Conservation (phyloP, 2,113 vertebrate genomes). For the Ochotona princeps region DNA sequence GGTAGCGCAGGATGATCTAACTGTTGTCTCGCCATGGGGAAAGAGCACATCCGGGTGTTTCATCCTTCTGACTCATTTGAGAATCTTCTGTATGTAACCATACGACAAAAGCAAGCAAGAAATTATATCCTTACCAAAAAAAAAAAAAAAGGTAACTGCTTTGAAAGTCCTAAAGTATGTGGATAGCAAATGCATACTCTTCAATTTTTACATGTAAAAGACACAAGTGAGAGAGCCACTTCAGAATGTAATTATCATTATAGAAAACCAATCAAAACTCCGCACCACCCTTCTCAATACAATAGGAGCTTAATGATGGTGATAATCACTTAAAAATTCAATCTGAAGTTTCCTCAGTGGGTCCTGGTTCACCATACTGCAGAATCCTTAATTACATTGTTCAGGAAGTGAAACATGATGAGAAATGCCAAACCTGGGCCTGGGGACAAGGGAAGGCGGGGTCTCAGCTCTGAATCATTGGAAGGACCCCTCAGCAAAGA, state of each 20-base stretch:
- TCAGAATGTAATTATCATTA: not conserved
- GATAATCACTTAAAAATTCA: not conserved
- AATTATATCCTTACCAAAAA: not conserved
- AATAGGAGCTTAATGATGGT: not conserved
- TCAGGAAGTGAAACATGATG: not conserved
- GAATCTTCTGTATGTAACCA: not conserved
- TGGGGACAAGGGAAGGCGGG: not conserved
- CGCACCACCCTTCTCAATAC: not conserved
- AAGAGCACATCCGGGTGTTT: not conserved
- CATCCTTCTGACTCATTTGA: not conserved
- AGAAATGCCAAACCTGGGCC: not conserved
- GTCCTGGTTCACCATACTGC: not conserved
- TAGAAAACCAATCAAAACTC: not conserved
- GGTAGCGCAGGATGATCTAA: not conserved
- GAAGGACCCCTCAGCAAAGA: not conserved
- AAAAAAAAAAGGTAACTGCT: slow-evolving; percentile 6
- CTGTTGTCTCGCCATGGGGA: fast-evolving
- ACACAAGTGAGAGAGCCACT: not conserved
- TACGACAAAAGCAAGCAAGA: not conserved
- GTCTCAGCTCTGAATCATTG: not conserved
- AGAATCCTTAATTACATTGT: not conserved
- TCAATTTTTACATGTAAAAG: not conserved
- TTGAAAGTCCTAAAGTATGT: not conserved
- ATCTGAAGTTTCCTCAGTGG: not conserved
- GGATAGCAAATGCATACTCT: not conserved